Evolutionary conservation across 2,797 vertebrate genomes (phyloP).

Genomic region (Phrynocephalus forsythii): DNA sequence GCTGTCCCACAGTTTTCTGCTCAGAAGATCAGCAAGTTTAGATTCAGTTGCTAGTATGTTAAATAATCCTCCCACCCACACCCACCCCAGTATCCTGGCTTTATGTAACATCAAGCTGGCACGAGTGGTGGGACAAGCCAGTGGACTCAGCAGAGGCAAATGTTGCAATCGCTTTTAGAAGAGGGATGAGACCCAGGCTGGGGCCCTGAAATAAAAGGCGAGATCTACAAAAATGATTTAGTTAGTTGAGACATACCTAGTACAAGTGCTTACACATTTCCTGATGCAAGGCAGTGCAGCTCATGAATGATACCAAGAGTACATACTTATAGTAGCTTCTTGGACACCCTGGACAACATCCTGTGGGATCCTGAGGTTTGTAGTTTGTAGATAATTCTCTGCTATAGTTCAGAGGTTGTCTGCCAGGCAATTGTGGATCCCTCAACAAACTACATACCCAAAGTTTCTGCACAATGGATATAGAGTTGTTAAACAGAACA

Average conservation of each 20-base stretch:
- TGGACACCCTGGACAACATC: too few species aligned
- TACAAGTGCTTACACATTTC: neutral
- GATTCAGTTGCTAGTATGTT: neutral
- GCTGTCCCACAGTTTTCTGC: neutral
- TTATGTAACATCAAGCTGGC: too few species aligned
- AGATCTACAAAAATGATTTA: neutral
- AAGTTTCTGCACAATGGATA: too few species aligned
- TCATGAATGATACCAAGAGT: neutral
- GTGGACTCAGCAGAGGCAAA: neutral
- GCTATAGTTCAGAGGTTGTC: too few species aligned
- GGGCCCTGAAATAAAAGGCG: neutral
- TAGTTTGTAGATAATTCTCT: too few species aligned
- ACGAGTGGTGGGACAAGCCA: neutral
- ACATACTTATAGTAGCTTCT: too few species aligned
- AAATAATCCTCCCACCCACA: neutral
- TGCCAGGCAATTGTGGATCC: too few species aligned
- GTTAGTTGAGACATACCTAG: neutral
- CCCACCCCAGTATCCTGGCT: neutral
- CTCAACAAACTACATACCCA: too few species aligned
- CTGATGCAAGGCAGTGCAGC: neutral
- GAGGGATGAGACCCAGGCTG: neutral
- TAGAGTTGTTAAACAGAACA: too few species aligned
- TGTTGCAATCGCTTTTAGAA: neutral
- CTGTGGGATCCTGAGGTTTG: too few species aligned
- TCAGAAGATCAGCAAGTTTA: neutral